Evolutionary conservation across 2,113 vertebrate genomes (phyloP), one percentile per base, ranked within the genome.

Genomic region (Corapipo altera): DNA sequence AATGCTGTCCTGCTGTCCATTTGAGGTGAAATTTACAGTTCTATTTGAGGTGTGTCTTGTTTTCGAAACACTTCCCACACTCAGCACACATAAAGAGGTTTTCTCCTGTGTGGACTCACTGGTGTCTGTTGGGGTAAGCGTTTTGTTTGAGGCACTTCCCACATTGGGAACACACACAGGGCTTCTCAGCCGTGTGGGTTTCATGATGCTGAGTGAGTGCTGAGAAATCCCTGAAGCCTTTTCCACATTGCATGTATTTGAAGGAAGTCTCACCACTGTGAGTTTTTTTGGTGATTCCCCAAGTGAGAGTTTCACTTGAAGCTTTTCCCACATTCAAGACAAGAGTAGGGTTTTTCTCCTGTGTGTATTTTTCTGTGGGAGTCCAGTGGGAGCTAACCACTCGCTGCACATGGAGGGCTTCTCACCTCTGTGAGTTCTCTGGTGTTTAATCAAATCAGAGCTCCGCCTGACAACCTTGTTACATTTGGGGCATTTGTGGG

Each of bases 71-170:
- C 74, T 96, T 97, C 72, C 91, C 95, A 11, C 95, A 95, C 39
- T 93, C 71, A 2, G 75, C 17, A 46, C 90, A 97, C 65, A 88
- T 85, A 80, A 95, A 97, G 6, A 85, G 89, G 76, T 96, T 97
- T 93, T 96, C 95, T 54, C 94, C 77, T 2, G 91, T 86, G 76
- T 97, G 97, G 86, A 96, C 95, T 77, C 24, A 51, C 67, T 93
- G 96, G 30, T 98, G 95, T 33, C 91, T 94, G 70, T 92, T 93
- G 23, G 96, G 18, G 14, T 95, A 95, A 21, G 88, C 55, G 9
- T 97, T 95, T 85, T 95, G 93, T 54, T 92, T 96, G 91, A 97
- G 97, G 94, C 95, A 95, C 65, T 97, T 97, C 89, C 89, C 96
- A 28, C 93, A 94, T 14, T 94, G 94, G 28, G 87, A 48, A 84